Conservation (phyloP, 2,113 vertebrate species). For the Pseudopodoces humilis region DNA sequence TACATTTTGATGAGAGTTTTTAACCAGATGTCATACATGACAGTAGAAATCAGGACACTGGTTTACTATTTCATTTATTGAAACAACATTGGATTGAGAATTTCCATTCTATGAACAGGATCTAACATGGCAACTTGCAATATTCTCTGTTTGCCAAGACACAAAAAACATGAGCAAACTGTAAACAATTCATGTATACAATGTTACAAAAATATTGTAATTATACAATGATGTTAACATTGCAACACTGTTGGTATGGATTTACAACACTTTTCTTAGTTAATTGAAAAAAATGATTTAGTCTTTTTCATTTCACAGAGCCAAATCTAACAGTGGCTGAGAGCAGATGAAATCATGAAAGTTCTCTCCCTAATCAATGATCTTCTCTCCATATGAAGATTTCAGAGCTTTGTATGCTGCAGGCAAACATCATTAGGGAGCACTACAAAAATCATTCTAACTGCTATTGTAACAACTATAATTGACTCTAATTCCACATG, state of each 20-base stretch:
- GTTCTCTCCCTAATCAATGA: not conserved
- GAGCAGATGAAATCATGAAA: not conserved
- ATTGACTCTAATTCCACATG: not conserved
- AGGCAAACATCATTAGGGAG: not conserved
- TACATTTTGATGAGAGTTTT: not conserved
- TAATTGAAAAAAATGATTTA: not conserved
- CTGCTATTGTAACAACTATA: not conserved
- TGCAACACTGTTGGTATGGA: not conserved
- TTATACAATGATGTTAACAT: not conserved
- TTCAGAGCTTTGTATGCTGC: not conserved
- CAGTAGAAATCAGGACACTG: not conserved
- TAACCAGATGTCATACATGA: not conserved
- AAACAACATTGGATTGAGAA: not conserved
- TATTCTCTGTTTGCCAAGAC: not conserved
- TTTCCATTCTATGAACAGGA: not conserved
- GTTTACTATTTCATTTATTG: not conserved
- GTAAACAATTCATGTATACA: not conserved
- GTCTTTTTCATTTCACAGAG: not conserved
- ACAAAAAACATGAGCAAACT: not conserved
- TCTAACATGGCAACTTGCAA: not conserved
- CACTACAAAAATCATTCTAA: not conserved
- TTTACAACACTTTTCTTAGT: not conserved
- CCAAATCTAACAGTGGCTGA: not conserved
- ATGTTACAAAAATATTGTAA: not conserved
- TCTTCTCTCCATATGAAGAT: not conserved